A percentile compares a stretch with the other conserved stretches of the same genome.
These are phyloP conservation scores for Zaprionus vittiger DNA, from an alignment of 1,140 invertebrate genomes.

Conservation along the genomic window DNA sequence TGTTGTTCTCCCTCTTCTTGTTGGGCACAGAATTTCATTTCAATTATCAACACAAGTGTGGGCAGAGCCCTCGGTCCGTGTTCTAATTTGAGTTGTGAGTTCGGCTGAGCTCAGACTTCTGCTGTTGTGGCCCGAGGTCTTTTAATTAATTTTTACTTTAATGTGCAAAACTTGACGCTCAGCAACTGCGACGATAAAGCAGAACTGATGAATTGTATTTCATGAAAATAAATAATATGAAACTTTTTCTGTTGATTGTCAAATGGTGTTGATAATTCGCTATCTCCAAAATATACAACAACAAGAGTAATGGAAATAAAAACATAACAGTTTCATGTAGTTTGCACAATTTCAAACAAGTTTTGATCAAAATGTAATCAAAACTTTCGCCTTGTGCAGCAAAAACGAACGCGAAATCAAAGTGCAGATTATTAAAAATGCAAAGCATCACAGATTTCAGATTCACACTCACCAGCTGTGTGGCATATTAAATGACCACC, in stretches of 20 bases:
- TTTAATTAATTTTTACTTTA: slow-evolving; percentile 34
- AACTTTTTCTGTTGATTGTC: background rate
- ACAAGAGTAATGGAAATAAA: too few relatives aligned
- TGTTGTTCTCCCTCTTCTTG: slow-evolving; percentile 35
- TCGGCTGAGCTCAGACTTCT: background rate
- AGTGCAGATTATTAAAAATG: slow-evolving; percentile 39
- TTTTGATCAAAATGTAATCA: background rate
- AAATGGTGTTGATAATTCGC: background rate
- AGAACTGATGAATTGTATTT: background rate
- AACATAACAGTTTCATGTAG: background rate
- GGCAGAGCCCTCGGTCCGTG: slow-evolving; percentile 38
- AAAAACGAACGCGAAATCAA: slow-evolving; percentile 23
- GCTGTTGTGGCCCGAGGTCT: background rate
- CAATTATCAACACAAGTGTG: slow-evolving; percentile 70
- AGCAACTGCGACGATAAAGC: background rate
- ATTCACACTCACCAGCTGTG: background rate
- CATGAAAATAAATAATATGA: background rate
- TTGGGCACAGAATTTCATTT: slow-evolving; percentile 64
- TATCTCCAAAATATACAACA: background rate
- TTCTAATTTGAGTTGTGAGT: slow-evolving; percentile 55
- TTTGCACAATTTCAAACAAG: background rate
- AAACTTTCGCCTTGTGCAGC: background rate
- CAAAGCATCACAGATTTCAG: slow-evolving; percentile 7
- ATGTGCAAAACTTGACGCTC: background rate
- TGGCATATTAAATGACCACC: background rate